Conservation (phyloP, 2,888 invertebrate genomes). For the Mamestra brassicae region DNA sequence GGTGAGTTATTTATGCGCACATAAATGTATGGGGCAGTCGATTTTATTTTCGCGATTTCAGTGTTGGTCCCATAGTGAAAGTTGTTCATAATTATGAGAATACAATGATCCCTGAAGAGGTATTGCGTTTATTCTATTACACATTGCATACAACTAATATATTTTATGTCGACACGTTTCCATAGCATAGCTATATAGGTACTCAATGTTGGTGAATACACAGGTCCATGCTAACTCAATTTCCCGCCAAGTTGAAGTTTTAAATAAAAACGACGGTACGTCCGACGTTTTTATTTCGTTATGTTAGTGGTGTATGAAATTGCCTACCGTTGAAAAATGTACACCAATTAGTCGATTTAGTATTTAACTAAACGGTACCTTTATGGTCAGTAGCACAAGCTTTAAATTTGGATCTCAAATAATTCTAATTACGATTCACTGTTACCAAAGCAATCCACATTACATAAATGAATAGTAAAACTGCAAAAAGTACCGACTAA, state of each 20-base stretch:
- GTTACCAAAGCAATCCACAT: constrained; percentile 27
- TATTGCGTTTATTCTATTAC: too few relatives aligned
- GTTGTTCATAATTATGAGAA: too few relatives aligned
- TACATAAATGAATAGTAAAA: constrained; percentile 34
- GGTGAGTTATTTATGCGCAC: too few relatives aligned
- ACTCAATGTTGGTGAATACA: neutral
- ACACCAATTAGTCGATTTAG: constrained; percentile 23
- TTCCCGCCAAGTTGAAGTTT: neutral
- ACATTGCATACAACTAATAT: too few relatives aligned
- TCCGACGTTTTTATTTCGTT: neutral
- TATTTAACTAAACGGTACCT: constrained; percentile 8
- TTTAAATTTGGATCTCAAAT: constrained; percentile 22
- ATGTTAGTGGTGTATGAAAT: constrained; percentile 23
- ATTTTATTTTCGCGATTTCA: too few relatives aligned
- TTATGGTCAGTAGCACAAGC: constrained; percentile 7
- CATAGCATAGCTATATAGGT: neutral
- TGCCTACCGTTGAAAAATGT: constrained; percentile 5
- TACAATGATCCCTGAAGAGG: too few relatives aligned
- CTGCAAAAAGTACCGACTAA: constrained; percentile 20
- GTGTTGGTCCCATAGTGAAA: too few relatives aligned
- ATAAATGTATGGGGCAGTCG: too few relatives aligned
- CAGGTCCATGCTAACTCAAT: neutral
- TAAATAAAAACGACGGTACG: neutral
- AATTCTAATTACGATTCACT: constrained; percentile 40
- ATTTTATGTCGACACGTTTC: too few relatives aligned